Evolutionary conservation across 2,113 vertebrate species (phyloP).

Genomic region (Myotis brandtii): DNA sequence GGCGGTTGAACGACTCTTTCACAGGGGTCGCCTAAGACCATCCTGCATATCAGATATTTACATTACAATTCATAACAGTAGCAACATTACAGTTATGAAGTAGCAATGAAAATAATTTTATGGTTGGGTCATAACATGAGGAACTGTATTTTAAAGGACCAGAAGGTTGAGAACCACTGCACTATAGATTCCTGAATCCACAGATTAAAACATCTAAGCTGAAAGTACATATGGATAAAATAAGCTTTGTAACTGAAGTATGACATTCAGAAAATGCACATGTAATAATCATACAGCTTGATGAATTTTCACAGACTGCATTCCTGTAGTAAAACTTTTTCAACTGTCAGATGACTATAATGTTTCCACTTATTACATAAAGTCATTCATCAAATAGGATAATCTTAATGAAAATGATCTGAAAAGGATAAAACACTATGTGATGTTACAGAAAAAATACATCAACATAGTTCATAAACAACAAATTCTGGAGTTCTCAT

Average conservation of each 20-base stretch:
- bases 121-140: too few relatives aligned
- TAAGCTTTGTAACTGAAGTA: background rate
- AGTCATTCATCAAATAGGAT: background rate
- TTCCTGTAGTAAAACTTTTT: background rate
- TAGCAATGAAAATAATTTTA: too few relatives aligned
- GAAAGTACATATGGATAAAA: conserved; percentile 5
- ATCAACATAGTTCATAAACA: background rate
- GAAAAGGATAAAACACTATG: conserved; percentile 19
- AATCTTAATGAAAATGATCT: background rate
- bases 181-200: conserved; percentile 6
- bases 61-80: too few relatives aligned
- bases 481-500: conserved; percentile 19
- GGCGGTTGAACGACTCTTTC: too few relatives aligned
- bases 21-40: too few relatives aligned
- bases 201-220: conserved; percentile 29
- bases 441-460: background rate
- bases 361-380: background rate
- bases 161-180: too few relatives aligned
- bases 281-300: background rate
- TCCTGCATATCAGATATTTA: too few relatives aligned
- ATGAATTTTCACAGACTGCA: background rate
- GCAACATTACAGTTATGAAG: too few relatives aligned
- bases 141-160: too few relatives aligned
- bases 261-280: background rate
- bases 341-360: background rate